Evolutionary conservation across 1,140 invertebrate genomes (phyloP).

Genomic region (Stegodyphus dumicola): DNA sequence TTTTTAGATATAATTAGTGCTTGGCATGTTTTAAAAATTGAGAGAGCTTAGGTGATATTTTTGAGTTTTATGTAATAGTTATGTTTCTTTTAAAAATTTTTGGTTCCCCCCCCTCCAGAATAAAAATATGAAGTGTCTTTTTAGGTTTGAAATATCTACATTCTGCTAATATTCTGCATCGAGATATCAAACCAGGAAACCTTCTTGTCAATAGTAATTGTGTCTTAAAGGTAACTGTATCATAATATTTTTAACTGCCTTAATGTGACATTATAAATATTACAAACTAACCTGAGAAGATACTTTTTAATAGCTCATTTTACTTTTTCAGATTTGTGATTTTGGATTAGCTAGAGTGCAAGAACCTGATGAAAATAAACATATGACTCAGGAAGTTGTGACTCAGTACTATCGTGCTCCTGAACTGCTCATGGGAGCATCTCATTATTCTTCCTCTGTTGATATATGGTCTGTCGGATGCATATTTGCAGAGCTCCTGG

Average conservation of each 20-base stretch:
- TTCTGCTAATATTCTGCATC: conserved; percentile 95
- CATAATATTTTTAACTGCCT: neutral
- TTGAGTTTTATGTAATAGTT: too few species aligned
- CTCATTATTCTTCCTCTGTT: conserved; percentile 95
- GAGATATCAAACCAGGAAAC: conserved; percentile 99
- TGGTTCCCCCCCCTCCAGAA: too few species aligned
- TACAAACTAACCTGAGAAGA: neutral
- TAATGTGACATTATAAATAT: neutral
- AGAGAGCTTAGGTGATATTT: neutral
- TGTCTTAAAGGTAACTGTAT: conserved; percentile 83
- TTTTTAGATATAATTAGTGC: neutral
- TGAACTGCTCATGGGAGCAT: conserved; percentile 97
- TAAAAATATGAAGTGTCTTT: neutral
- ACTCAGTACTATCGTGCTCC: conserved; percentile 99
- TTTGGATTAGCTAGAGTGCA: conserved; percentile 95
- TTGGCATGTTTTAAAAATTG: neutral
- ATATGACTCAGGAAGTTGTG: conserved; percentile 99
- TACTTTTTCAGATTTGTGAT: conserved; percentile 87
- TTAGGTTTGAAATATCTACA: conserved; percentile 95
- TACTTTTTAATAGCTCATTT: neutral
- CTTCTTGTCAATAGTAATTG: conserved; percentile 98
- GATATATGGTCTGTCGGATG: conserved; percentile 99
- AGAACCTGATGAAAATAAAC: conserved; percentile 88
- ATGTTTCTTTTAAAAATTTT: too few species aligned
- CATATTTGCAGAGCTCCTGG: conserved; percentile 97